Percentiles rank a stretch among this genome's conserved stretches.
phyloP scores from a whole-genome alignment of 1,140 invertebrate genomes.

The Drosophila triauraria region DNA sequence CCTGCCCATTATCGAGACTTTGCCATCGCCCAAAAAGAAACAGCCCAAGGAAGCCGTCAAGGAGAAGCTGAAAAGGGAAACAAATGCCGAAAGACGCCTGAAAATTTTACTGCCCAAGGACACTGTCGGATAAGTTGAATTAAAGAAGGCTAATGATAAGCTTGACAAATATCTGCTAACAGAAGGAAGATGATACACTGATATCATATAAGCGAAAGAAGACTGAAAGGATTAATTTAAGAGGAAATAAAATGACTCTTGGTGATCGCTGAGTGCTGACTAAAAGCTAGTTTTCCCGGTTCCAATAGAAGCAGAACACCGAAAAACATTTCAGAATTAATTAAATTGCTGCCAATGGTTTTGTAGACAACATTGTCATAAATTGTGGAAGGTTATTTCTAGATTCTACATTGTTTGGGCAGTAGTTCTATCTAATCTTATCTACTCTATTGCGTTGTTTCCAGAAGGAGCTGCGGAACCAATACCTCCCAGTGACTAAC shows the following conservation, averaged over 20 bases:
- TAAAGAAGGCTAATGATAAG: background rate
- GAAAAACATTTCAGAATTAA: background rate
- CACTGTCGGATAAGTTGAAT: slow-evolving; percentile 18
- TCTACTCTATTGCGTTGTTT: slow-evolving; percentile 45
- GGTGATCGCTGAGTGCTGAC: background rate
- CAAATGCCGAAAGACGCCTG: slow-evolving; percentile 48
- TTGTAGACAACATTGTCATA: slow-evolving; percentile 21
- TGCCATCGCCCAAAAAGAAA: slow-evolving; percentile 19
- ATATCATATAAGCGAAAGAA: too few relatives aligned
- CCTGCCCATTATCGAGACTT: slow-evolving; percentile 52
- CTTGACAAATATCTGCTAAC: background rate
- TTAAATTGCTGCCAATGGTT: slow-evolving; percentile 3
- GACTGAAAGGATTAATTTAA: too few relatives aligned
- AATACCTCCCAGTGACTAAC: slow-evolving; percentile 35
- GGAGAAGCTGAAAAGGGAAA: background rate
- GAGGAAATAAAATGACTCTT: background rate
- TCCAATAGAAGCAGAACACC: too few relatives aligned
- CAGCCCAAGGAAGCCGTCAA: background rate
- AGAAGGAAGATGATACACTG: background rate
- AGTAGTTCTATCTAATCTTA: slow-evolving; percentile 16
- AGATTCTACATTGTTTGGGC: slow-evolving; percentile 21
- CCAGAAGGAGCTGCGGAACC: slow-evolving; percentile 12
- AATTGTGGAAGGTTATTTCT: slow-evolving; percentile 40
- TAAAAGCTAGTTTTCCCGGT: background rate
- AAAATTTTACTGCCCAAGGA: slow-evolving; percentile 62